Base-by-base conservation (phyloP, 2,113 vertebrate species). In the Neolamprologus brichardi region DNA sequence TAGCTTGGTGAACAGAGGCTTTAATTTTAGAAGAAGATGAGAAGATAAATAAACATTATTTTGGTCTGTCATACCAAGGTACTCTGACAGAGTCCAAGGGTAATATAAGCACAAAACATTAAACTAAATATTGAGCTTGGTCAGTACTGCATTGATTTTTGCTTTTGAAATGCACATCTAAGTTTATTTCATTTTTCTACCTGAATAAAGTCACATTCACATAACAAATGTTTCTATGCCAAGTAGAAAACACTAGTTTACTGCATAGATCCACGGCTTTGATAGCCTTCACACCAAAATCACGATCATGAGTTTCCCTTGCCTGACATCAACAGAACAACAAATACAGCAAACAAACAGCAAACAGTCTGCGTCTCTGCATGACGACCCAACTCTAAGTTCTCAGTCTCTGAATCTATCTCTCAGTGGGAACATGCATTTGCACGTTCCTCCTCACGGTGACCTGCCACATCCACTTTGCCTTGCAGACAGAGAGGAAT, bases 381-480 rank as follows among this genome's bases (percentile, higher is more conserved):
- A 79, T 44, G 34, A 81, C 2, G 23, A 53, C 15, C 44, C 44
- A 51, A 37, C 25, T 23, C 14, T 2, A 18, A 32, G 51, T 12
- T n/a, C 52, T 30, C 17, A 30, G 46, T 52, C 78, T 87, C 39
- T 54, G 12, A 37, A 86, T 44, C 58, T 2, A 1, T 79, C 23
- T 81, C 64, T 56, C 3, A 82, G 44, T 53, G 85, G 18, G 58
- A 60, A 44, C 20, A 10, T 67, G 32, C 79, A 39, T 82, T 87
- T 89, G 28, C 60, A 70, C 64, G 72, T 84, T 39, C 81, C 56
- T 81, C 82, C 60, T 81, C 51, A 83, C 72, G 79, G 77, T 60
- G 83, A 87, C 81, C 84, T 86, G 91, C 83, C 88, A 88, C 79
- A 85, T 92, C 67, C 54, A 82, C 83, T 87, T 79, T 89, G 54